These are phyloP conservation scores for Oreochromis aureus DNA, from an alignment of 2,113 vertebrate species.

Conservation along the genomic window DNA sequence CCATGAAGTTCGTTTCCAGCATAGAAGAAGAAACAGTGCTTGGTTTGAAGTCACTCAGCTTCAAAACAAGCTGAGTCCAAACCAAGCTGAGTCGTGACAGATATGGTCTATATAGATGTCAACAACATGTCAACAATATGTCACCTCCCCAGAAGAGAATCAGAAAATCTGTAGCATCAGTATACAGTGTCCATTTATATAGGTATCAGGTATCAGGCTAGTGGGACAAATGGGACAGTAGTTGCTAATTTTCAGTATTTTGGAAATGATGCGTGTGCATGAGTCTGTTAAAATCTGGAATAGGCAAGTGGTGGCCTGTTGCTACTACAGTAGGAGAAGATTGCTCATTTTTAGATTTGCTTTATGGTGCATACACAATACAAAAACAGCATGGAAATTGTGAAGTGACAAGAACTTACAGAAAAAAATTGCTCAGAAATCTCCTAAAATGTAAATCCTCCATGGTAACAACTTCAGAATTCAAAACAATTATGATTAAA, in stretches of 20 bases:
- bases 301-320: background rate
- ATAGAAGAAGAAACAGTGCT: background rate
- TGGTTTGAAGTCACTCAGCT: background rate
- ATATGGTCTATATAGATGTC: background rate
- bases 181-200: background rate
- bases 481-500: background rate
- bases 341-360: background rate
- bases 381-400: background rate
- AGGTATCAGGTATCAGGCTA: background rate
- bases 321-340: background rate
- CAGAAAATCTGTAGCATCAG: rapidly evolving
- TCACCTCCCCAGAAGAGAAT: background rate
- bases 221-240: background rate
- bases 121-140: background rate
- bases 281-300: background rate
- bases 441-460: background rate
- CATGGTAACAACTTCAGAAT: background rate
- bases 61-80: background rate
- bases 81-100: background rate
- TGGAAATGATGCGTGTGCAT: background rate
- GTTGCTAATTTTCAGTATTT: background rate
- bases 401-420: background rate
- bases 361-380: background rate
- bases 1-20: rapidly evolving
- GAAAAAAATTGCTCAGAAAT: background rate